Evolutionary conservation across 1,140 invertebrate genomes (phyloP).

Genomic region (Hestina assimilis): DNA sequence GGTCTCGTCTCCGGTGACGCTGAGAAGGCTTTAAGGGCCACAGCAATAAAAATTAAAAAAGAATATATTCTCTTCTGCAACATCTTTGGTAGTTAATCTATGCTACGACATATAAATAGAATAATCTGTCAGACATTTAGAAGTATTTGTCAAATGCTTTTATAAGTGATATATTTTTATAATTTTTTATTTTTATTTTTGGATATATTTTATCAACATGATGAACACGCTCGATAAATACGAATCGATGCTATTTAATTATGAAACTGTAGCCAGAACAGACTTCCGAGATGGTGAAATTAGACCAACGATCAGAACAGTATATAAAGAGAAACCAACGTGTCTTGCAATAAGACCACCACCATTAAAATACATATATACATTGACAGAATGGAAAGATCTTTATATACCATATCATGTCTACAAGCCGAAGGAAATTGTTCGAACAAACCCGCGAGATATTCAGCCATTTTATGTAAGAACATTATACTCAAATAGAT

Average conservation of each 20-base stretch:
- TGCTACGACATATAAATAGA: too few relatives aligned
- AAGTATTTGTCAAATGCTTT: too few relatives aligned
- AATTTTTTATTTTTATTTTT: conserved; percentile 13
- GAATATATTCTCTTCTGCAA: too few relatives aligned
- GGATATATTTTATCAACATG: conserved; percentile 6
- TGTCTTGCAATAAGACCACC: conserved; percentile 15
- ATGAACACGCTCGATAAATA: conserved; percentile 25
- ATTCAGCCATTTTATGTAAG: conserved; percentile 39
- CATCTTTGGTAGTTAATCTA: too few relatives aligned
- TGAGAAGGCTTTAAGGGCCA: too few relatives aligned
- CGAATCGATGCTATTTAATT: conserved; percentile 43
- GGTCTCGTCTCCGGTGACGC: too few relatives aligned
- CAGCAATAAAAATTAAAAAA: too few relatives aligned
- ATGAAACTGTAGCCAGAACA: conserved; percentile 35
- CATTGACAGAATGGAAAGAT: conserved; percentile 34
- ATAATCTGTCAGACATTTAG: too few relatives aligned
- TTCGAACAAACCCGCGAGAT: conserved; percentile 35
- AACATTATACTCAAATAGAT: conserved; percentile 6
- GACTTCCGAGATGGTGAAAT: conserved; percentile 36
- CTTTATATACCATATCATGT: conserved; percentile 32
- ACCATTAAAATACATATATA: conserved; percentile 39
- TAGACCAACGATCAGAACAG: conserved; percentile 21
- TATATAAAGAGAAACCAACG: conserved; percentile 30
- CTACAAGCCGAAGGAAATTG: conserved; percentile 37
- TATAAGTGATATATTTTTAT: background rate